phyloP scores from a whole-genome alignment of 1,140 invertebrate species.

The Scaptodrosophila lebanonensis region DNA sequence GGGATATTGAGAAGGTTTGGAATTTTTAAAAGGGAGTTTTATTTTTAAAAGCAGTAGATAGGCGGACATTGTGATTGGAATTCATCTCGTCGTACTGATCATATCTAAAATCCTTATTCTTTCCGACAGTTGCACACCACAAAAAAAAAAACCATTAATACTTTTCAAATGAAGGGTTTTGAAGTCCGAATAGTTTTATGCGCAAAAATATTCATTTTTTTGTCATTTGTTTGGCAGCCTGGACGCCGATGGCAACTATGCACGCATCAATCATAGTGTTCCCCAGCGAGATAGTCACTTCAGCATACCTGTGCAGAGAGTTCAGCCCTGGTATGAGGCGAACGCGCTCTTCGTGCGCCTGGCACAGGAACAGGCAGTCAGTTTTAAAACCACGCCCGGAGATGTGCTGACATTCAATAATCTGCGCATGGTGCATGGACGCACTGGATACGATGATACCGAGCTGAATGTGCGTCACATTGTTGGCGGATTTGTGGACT shows the following conservation, averaged over 20 bases:
- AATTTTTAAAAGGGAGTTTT: too few relatives aligned
- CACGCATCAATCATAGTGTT: constrained; percentile 82
- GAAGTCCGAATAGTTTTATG: too few relatives aligned
- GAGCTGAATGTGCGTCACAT: constrained; percentile 80
- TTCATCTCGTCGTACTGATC: too few relatives aligned
- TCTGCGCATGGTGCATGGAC: constrained; percentile 82
- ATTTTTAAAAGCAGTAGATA: too few relatives aligned
- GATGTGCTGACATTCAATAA: constrained; percentile 85
- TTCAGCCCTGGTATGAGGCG: constrained; percentile 82
- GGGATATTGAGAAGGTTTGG: too few relatives aligned
- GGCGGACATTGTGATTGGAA: too few relatives aligned
- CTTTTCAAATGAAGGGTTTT: too few relatives aligned
- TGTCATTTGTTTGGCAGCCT: constrained; percentile 74
- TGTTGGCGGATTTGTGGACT: constrained; percentile 84
- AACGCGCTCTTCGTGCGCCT: constrained; percentile 79
- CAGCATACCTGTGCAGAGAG: constrained; percentile 79
- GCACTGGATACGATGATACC: constrained; percentile 80
- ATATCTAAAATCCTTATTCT: too few relatives aligned
- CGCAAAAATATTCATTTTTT: too few relatives aligned
- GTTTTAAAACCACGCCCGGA: constrained; percentile 81
- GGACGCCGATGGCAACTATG: constrained; percentile 78
- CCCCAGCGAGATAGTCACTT: constrained; percentile 83
- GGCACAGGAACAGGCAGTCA: constrained; percentile 79
- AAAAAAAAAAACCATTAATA: too few relatives aligned
- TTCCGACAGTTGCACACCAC: too few relatives aligned